Evolutionary conservation across 1,140 invertebrate species (phyloP), one percentile per base, ranked within the genome.

Genomic region (Polyergus mexicanus): DNA sequence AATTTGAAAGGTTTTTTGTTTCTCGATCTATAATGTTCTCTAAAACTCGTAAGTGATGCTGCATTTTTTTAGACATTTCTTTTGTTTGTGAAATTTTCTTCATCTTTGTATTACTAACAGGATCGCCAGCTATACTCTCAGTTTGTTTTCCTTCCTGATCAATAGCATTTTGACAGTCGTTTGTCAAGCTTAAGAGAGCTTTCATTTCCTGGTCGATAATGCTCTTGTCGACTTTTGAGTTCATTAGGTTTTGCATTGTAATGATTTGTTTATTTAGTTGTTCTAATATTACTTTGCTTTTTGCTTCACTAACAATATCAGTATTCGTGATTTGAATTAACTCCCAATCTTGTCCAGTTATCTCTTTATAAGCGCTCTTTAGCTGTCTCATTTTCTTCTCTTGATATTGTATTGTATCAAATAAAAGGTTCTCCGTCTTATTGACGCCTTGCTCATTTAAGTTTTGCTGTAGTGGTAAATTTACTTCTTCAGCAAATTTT

Each of bases 111-210:
- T 41, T 41, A 41, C 38, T 41, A 41, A 41, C 38, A 8, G 7
- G 7, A 41, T 41, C 41, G 8, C 8, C 11, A 11, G 0, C 41
- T 44, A 10, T 44, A 44, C 1, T 44, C 7, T 44, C 41, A 44
- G 10, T 44, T 44, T 11, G 89, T 91, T 92, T 95, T 94, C 95
- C 96, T 28, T 98, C 97, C 58, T 95, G 95, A 6, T 28, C 25
- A 28, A 97, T 97, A 62, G 96, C 91, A 63, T 95, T 95, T 95
- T 98, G 98, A 92, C 97, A 99, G 75, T 98, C 96, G 1, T 94
- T 95, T 95, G 99, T 99, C 4, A 99, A 94, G 32, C 95, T 94
- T 80, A 98, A 94, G 47, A 99, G 95, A 72, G 95, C 16, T 13
- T 92, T 91, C 8, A 93, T 89, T 85, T 91, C 88, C 13, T 88